A percentile compares a stretch with the other conserved stretches of the same genome.
phyloP scores from a whole-genome alignment of 2,113 vertebrate species.

The Paratilapia polleni region DNA sequence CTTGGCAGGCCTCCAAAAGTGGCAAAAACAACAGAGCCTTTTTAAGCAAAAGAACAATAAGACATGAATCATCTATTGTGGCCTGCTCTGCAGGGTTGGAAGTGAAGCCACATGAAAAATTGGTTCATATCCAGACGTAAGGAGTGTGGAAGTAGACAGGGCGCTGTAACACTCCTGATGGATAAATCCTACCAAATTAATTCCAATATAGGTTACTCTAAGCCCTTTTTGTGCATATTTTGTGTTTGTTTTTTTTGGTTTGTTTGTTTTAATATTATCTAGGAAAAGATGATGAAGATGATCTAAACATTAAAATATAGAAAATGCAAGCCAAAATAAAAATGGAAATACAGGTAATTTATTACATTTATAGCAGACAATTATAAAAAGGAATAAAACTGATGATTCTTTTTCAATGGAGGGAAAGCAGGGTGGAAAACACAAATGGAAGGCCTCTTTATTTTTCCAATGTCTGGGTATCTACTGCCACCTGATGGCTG shows the following conservation, averaged over 20 bases:
- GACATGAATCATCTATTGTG: constrained; percentile 77
- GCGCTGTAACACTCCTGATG: constrained; percentile 1
- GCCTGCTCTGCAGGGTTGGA: constrained; percentile 30
- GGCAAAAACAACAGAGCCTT: constrained; percentile 54
- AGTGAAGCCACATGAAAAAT: constrained; percentile 30
- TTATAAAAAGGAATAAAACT: background rate
- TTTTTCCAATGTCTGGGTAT: constrained; percentile 4
- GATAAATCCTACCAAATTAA: constrained; percentile 14
- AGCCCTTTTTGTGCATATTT: background rate
- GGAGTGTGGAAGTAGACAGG: constrained; percentile 11
- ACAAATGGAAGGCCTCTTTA: background rate
- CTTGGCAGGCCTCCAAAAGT: constrained; percentile 61
- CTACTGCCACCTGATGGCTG: constrained; percentile 56
- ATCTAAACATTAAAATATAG: background rate
- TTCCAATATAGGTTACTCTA: background rate
- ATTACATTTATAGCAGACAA: background rate
- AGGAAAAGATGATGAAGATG: background rate
- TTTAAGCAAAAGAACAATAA: constrained; percentile 70
- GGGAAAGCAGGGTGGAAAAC: background rate
- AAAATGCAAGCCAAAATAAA: background rate
- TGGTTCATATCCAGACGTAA: constrained; percentile 33
- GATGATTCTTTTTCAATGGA: background rate
- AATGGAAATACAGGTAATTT: background rate
- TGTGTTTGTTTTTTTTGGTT: too few relatives aligned
- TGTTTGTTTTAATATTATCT: background rate